A percentile compares a stretch with the other conserved stretches of the same genome.
These are phyloP conservation scores for Brachypteracias leptosomus DNA, from an alignment of 2,113 vertebrate genomes.

Conservation along the genomic window DNA sequence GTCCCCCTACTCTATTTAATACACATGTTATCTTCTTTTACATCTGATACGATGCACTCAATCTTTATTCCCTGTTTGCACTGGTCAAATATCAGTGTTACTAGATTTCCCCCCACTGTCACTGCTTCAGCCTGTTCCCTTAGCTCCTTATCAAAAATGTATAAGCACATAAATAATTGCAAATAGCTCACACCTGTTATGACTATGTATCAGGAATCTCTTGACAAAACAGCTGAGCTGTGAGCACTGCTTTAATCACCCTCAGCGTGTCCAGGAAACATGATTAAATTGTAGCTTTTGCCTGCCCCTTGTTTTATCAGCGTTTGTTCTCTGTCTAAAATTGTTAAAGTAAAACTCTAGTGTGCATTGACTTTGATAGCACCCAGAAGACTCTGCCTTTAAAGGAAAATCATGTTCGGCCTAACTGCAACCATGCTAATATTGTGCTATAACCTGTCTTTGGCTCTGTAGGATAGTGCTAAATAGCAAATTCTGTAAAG, in stretches of 20 bases:
- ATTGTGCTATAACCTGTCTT: neutral
- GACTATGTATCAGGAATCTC: neutral
- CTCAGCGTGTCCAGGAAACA: neutral
- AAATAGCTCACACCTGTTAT: neutral
- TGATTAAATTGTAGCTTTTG: neutral
- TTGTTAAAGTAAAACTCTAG: neutral
- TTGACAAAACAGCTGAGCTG: neutral
- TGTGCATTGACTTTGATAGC: rapidly evolving
- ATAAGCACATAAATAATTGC: neutral
- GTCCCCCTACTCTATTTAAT: neutral
- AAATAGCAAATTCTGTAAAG: neutral
- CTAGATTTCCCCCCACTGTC: neutral
- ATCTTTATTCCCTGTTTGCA: neutral
- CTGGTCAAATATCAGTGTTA: rapidly evolving
- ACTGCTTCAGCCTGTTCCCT: neutral
- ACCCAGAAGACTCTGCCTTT: neutral
- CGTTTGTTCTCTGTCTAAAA: neutral
- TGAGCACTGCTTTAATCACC: neutral
- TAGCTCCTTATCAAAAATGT: neutral
- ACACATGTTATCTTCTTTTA: neutral
- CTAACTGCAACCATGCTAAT: neutral
- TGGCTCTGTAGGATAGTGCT: neutral
- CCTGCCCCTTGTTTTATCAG: rapidly evolving
- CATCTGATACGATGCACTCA: neutral
- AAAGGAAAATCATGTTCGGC: neutral